Evolutionary conservation across 2,113 vertebrate species (phyloP).

Genomic region (human): DNA sequence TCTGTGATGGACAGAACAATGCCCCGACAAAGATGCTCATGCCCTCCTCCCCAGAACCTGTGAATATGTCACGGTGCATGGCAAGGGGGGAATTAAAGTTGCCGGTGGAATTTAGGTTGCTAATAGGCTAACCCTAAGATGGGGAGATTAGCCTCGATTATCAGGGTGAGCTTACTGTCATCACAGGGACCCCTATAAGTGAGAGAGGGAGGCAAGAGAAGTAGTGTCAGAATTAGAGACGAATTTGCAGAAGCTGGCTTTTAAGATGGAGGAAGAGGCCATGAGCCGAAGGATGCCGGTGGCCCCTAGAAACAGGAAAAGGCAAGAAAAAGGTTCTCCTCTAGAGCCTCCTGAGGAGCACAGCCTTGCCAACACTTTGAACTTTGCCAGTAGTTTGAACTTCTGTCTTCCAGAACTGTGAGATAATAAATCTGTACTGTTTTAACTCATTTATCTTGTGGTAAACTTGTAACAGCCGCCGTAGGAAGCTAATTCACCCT

Average conservation of each 20-base stretch:
- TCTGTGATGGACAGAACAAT: not conserved
- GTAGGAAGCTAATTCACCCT: not conserved
- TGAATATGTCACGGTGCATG: not conserved
- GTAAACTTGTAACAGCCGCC: not conserved
- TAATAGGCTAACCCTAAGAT: not conserved
- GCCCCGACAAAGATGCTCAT: accelerated
- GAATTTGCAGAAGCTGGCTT: not conserved
- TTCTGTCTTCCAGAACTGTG: not conserved
- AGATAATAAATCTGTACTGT: not conserved
- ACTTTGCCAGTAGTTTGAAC: too few relatives aligned
- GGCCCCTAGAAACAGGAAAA: not conserved
- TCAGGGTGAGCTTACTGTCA: not conserved
- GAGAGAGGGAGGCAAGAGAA: not conserved
- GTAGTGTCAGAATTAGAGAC: not conserved
- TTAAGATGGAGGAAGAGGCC: not conserved
- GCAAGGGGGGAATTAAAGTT: not conserved
- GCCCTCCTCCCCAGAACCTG: not conserved
- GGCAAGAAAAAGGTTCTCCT: not conserved
- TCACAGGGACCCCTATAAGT: not conserved
- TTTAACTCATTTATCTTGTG: not conserved
- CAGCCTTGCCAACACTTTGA: too few relatives aligned
- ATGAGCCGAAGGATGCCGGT: not conserved
- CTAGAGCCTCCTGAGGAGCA: not conserved
- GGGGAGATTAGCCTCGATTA: not conserved
- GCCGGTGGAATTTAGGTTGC: not conserved